Conservation (phyloP, 2,113 vertebrate species). For the Chrysochloris asiatica region DNA sequence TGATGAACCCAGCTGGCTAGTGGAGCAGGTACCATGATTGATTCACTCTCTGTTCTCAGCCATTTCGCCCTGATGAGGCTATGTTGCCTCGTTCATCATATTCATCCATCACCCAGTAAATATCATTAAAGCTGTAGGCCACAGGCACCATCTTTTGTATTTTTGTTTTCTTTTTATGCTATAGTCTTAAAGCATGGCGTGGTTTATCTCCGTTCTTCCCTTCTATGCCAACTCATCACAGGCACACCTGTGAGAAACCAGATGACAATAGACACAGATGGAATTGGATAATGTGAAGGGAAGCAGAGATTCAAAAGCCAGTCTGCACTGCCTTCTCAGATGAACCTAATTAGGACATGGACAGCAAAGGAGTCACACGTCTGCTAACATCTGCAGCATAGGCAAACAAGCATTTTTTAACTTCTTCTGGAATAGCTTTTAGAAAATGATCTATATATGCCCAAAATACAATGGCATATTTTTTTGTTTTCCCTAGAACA, state of each 20-base stretch:
- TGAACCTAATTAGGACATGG: neutral
- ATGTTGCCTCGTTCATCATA: slow-evolving; percentile 59
- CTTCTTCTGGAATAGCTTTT: neutral
- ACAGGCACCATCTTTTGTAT: slow-evolving; percentile 65
- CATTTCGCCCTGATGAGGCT: slow-evolving; percentile 80
- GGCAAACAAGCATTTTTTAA: neutral
- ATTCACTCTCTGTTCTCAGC: slow-evolving; percentile 82
- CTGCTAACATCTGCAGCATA: neutral
- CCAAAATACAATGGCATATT: neutral
- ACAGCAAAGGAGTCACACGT: too few relatives aligned
- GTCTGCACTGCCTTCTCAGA: neutral
- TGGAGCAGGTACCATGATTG: slow-evolving; percentile 80
- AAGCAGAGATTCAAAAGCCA: neutral
- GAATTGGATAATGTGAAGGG: neutral
- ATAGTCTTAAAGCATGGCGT: slow-evolving; percentile 9
- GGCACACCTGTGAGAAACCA: neutral
- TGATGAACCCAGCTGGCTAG: slow-evolving; percentile 83
- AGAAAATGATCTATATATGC: neutral
- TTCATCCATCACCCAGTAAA: slow-evolving; percentile 85
- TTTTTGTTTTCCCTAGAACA: slow-evolving; percentile 34
- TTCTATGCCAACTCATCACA: neutral
- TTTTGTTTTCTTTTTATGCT: slow-evolving; percentile 24
- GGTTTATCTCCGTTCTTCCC: neutral
- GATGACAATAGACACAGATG: neutral
- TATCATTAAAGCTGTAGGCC: slow-evolving; percentile 77